Evolutionary conservation across 2,797 vertebrate species (phyloP), one percentile per base, ranked within the genome.

Genomic region (Myoxocephalus aenaeus): DNA sequence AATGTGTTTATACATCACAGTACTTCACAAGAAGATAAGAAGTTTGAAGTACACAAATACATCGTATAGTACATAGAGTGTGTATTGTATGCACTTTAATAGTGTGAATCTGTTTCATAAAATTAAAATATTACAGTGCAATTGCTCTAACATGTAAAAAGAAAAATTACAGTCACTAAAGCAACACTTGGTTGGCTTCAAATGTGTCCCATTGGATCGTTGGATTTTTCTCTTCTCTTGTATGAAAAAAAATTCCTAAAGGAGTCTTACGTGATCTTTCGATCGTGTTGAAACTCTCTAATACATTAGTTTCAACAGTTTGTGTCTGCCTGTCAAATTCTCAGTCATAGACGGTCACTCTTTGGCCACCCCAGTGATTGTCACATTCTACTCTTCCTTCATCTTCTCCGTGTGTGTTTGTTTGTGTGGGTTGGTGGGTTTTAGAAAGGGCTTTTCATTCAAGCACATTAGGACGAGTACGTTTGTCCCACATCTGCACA

Each of bases 401-500:
- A 53, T 32, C 48, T 20, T 51, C 56, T 73, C 17, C 20, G 17
- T 62, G 32, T 32, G 54, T 56, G 53, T 17, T 20, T 14, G 12
- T 7, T 22, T 7, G 44, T 22, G 7, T 18, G 44, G 2, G 51
- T 58, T 22, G 20, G 25, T 46, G 25, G 20, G 14, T 46, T 51
- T 18, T 65, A 64, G 22, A 7, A 6, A 22, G 1, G 3, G 18
- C n/a, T 56, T 56, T 56, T 46, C 14, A 57, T 25, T 15, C 4
- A 56, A 44, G 9, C 22, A 27, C 32, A 48, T 46, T 38, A 11
- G n/a, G 14, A 44, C 8, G n/a, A 40, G 7, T 22, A 38, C 0
- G 32, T 58, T 74, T 73, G 51, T 48, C 67, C 66, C 67, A 58
- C 27, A 58, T 70, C 67, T 34, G 29, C 9, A 1, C 27, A 6